Conservation (phyloP, 2,888 invertebrate genomes). For the Camptogramma bilineatum region DNA sequence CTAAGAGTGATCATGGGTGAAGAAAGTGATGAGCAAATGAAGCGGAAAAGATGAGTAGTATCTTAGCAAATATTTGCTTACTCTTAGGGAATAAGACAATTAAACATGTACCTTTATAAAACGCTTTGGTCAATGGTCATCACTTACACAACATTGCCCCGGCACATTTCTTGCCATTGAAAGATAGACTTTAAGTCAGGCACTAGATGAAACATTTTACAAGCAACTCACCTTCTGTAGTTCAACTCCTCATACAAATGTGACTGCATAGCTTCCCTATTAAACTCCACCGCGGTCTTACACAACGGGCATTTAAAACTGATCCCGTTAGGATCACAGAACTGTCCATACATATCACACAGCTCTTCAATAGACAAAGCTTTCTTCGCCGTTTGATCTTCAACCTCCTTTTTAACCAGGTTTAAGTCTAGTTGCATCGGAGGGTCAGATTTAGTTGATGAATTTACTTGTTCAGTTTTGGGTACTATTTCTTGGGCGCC, state of each 20-base stretch:
- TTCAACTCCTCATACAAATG: conserved; percentile 89
- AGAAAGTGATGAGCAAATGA: too few relatives aligned
- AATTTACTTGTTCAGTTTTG: conserved; percentile 55
- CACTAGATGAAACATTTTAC: background rate
- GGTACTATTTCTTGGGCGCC: conserved; percentile 49
- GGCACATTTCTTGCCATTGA: background rate
- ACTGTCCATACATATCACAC: conserved; percentile 63
- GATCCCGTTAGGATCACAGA: conserved; percentile 82
- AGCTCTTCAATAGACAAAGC: conserved; percentile 59
- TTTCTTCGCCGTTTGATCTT: conserved; percentile 28
- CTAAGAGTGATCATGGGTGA: too few relatives aligned
- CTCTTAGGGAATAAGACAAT: too few relatives aligned
- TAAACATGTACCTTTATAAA: too few relatives aligned
- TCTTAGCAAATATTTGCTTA: too few relatives aligned
- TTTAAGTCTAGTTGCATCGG: conserved; percentile 67
- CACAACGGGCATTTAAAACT: conserved; percentile 87
- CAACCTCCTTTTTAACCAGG: conserved; percentile 69
- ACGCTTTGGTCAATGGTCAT: too few relatives aligned
- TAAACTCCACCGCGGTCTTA: conserved; percentile 83
- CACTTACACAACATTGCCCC: too few relatives aligned
- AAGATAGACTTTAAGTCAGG: background rate
- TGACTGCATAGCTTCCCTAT: conserved; percentile 85
- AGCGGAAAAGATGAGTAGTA: too few relatives aligned
- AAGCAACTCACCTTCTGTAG: conserved; percentile 85
- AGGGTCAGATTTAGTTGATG: conserved; percentile 13